phyloP scores from a whole-genome alignment of 2,888 invertebrate genomes.

The Zaprionus bogoriensis region DNA sequence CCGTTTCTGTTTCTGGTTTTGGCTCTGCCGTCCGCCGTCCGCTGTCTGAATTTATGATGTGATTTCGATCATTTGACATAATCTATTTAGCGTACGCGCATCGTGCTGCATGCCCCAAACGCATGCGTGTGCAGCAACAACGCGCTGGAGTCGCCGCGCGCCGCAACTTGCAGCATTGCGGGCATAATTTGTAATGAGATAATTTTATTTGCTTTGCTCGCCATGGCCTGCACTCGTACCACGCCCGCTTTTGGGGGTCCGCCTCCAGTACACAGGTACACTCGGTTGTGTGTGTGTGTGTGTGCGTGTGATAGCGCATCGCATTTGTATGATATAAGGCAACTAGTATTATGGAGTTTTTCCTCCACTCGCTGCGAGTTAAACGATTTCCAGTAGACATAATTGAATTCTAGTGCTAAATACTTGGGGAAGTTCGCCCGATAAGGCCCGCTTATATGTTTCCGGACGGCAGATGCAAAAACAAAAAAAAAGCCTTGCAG shows the following conservation, averaged over 20 bases:
- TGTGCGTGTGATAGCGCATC: conserved; percentile 23
- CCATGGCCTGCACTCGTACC: conserved; percentile 44
- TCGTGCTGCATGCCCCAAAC: conserved; percentile 19
- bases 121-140: conserved; percentile 8
- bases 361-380: conserved; percentile 26
- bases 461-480: too few relatives aligned
- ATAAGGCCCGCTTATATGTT: not conserved
- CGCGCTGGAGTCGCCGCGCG: too few relatives aligned
- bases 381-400: conserved; percentile 26
- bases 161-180: conserved; percentile 44
- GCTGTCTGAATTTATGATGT: conserved; percentile 80
- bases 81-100: conserved; percentile 80
- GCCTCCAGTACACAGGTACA: not conserved
- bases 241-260: not conserved
- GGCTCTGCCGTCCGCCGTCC: conserved; percentile 18
- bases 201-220: conserved; percentile 81
- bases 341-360: conserved; percentile 9
- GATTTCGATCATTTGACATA: conserved; percentile 82
- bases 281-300: conserved; percentile 3
- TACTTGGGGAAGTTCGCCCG: not conserved
- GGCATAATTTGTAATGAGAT: conserved; percentile 79
- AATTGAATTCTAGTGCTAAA: conserved; percentile 45
- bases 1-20: conserved; percentile 14
- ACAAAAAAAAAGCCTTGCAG: too few relatives aligned
- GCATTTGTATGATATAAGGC: conserved; percentile 27